Evolutionary conservation across 2,888 invertebrate genomes (phyloP), one percentile per base, ranked within the genome.

Genomic region (Mythimna albipuncta): DNA sequence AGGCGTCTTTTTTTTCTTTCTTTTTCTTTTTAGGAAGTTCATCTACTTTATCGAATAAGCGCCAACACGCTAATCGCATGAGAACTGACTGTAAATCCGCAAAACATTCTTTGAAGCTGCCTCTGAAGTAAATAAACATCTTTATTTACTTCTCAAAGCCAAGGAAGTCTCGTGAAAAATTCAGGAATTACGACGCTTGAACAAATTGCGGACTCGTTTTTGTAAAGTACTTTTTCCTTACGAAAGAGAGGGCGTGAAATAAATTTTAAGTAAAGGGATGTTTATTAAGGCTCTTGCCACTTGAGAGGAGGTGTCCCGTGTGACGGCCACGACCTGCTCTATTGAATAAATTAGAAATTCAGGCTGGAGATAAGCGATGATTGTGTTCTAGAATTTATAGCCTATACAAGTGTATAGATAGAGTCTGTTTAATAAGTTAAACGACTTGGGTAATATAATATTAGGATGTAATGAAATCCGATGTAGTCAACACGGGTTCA

Each of bases 131-230:
- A 88, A 87, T 85, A 85, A 82, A 82, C 71, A 75, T 59, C 41
- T 84, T 55, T 62, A 74, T 62, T 68, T 57, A 52, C 72, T 62
- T 74, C 72, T 62, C 61, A 84, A 84, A 86, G 76, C 82, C 83
- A 67, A 59, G 63, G 58, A 81, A 83, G 85, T 85, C 78, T 85
- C 69, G 65, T 85, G 82, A 89, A 87, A 89, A 86, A 86, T 85
- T 78, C 82, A 84, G 52, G 75, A 84, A 85, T 89, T 88, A 86
- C 84, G 77, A 64, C 69, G 69, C 83, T 70, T 70, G 79, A 81
- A 85, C 85, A 87, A 88, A 89, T 87, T 84, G 84, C 77, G 61
- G 68, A 59, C 79, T 76, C 67, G 75, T 21, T 84, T 84, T 84
- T 79, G 76, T 62, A 41, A 75, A 72, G 70, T 64, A n/a, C 16